Evolutionary conservation across 2,113 vertebrate species (phyloP), one percentile per base, ranked within the genome.

Genomic region (Chloropsis cyanopogon): DNA sequence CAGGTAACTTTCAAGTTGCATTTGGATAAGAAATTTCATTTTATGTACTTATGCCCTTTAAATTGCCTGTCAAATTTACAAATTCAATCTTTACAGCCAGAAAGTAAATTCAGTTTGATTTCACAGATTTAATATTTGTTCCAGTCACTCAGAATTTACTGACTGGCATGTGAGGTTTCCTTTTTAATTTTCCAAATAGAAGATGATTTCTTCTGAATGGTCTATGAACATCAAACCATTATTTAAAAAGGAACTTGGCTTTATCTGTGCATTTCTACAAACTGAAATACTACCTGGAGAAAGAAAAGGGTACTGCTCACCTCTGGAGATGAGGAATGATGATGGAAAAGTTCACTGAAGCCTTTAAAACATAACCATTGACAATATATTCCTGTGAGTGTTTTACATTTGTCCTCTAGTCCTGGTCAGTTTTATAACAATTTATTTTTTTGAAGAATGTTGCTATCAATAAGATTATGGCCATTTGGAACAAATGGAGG

Each of bases 1-100:
- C 98, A 99, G 98, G 97, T 98, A 98, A 98, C 97, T 98, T 98
- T 98, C 77, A 97, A 97, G 83, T 95, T 98, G 93, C 92, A 96
- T 98, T 98, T 97, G 96, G 95, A 44, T 88, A 97, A 95, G 63
- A 95, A 89, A 96, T 96, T 95, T 89, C 96, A 95, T 95, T 97
- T 97, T 97, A 78, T 93, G 94, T 95, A 96, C 96, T 96, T 97
- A 82, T 97, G 97, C 83, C 96, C 93, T 97, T 97, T 96, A 96
- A 97, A 97, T 87, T 96, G 92, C 84, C 96, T 97, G 96, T 97
- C 97, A 97, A 96, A 97, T 97, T 96, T 92, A 95, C 94, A 96
- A 97, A 98, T 97, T 93, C 95, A 96, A 95, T 94, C 92, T 96
- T 97, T 96, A 85, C 87, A 95, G 93, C 93, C 91, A 97, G 93